Conservation (phyloP, 23 tunicate genomes). For the Corella eumyota region DNA sequence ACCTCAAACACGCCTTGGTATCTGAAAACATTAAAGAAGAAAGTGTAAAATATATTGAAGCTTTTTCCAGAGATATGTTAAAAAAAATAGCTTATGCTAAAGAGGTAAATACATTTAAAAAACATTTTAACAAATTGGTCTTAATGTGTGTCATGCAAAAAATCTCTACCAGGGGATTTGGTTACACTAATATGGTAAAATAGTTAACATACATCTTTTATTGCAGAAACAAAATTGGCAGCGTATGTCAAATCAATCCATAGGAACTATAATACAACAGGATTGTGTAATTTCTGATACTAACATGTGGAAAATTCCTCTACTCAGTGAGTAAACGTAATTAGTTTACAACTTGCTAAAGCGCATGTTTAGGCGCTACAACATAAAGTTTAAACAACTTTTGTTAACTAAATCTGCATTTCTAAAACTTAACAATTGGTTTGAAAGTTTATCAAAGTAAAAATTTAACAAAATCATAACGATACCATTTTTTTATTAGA, state of each 20-base stretch:
- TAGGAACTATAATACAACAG: constrained; percentile 83
- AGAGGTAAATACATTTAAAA: constrained; percentile 22
- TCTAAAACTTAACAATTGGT: too few relatives aligned
- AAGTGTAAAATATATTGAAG: constrained; percentile 65
- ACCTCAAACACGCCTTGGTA: constrained; percentile 53
- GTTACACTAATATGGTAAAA: not conserved
- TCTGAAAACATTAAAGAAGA: constrained; percentile 64
- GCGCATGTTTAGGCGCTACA: too few relatives aligned
- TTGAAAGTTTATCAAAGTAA: too few relatives aligned
- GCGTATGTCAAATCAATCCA: constrained; percentile 74
- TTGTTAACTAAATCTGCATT: too few relatives aligned
- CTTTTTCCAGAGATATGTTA: constrained; percentile 67
- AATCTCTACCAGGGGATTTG: too few relatives aligned
- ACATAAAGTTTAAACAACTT: too few relatives aligned
- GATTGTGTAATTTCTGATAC: constrained; percentile 86
- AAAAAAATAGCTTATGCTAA: constrained; percentile 63
- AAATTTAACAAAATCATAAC: too few relatives aligned
- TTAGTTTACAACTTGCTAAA: too few relatives aligned
- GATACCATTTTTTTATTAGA: too few relatives aligned
- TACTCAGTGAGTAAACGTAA: constrained; percentile 40
- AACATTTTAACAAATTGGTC: too few relatives aligned
- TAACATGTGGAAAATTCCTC: constrained; percentile 57
- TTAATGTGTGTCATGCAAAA: too few relatives aligned
- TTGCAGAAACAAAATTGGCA: constrained; percentile 81
- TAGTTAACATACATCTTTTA: not conserved